Evolutionary conservation across 2,888 invertebrate species (phyloP).

Genomic region (Tromatobia lineatoria): DNA sequence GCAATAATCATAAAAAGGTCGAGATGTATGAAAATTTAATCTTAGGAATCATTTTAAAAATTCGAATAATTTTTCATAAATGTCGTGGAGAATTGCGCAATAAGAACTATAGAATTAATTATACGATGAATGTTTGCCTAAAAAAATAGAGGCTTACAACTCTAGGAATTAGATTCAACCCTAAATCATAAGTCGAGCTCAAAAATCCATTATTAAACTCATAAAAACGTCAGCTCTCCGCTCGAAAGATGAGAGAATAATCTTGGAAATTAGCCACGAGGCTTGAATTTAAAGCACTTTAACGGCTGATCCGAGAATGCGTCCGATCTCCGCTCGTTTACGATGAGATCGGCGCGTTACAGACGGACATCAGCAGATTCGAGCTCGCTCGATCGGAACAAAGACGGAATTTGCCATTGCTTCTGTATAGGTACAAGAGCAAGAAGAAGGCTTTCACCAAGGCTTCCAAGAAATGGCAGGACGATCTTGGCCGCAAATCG

Average conservation of each 20-base stretch:
- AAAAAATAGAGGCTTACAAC: not conserved
- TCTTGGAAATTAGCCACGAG: slow-evolving; percentile 79
- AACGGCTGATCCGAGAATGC: slow-evolving; percentile 79
- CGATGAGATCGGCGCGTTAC: slow-evolving; percentile 83
- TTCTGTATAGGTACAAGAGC: slow-evolving; percentile 95
- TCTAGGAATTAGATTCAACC: not conserved
- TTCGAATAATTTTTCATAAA: too few relatives aligned
- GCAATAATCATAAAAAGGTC: too few relatives aligned
- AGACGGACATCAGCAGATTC: slow-evolving; percentile 65
- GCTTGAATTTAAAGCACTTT: slow-evolving; percentile 56
- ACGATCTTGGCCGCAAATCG: slow-evolving; percentile 97
- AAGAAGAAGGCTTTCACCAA: slow-evolving; percentile 99
- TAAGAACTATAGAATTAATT: too few relatives aligned
- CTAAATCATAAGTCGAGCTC: slow-evolving; percentile 6
- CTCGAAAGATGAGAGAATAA: slow-evolving; percentile 83
- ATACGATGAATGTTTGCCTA: too few relatives aligned
- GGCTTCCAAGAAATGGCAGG: slow-evolving; percentile 99
- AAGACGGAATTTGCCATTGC: slow-evolving; percentile 74
- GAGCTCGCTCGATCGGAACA: slow-evolving; percentile 59
- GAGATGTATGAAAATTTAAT: too few relatives aligned
- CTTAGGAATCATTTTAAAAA: too few relatives aligned
- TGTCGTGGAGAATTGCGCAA: too few relatives aligned
- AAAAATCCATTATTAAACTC: slow-evolving; percentile 56
- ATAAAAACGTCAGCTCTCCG: slow-evolving; percentile 82
- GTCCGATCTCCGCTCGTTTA: slow-evolving; percentile 82